These are phyloP conservation scores for Megalonaias nervosa DNA, from an alignment of 1,140 invertebrate species.

Conservation along the genomic window DNA sequence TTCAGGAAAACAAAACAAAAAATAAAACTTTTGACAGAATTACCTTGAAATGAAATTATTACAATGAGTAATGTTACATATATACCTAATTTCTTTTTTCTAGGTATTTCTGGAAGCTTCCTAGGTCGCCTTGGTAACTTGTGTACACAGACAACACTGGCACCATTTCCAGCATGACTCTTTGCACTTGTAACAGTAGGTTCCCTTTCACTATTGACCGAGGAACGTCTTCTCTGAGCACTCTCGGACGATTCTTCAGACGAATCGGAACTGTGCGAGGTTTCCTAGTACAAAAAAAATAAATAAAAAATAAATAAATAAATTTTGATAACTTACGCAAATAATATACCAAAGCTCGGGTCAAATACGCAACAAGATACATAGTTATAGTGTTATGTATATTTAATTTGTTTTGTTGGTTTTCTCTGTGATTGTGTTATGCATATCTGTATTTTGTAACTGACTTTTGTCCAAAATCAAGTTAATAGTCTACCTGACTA, in stretches of 20 bases:
- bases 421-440: no score
- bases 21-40: not conserved
- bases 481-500: no score
- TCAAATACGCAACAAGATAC: no score
- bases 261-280: not conserved
- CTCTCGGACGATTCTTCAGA: slow-evolving; percentile 9
- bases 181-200: not conserved
- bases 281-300: not conserved
- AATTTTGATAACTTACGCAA: not conserved
- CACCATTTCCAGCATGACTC: not conserved
- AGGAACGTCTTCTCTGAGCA: slow-evolving; percentile 20
- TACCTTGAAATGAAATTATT: not conserved
- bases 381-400: no score
- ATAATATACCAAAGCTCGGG: no score
- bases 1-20: no score
- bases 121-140: slow-evolving; percentile 21
- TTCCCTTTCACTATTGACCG: not conserved
- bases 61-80: not conserved
- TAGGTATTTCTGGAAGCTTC: slow-evolving; percentile 43
- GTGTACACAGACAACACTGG: slow-evolving; percentile 1
- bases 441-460: no score
- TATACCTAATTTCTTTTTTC: slow-evolving; percentile 16
- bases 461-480: no score
- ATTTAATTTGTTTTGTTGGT: no score
- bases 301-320: no score